Percentiles rank a stretch among this genome's conserved stretches.
These are phyloP conservation scores for Diplosoma virens DNA, from an alignment of 23 tunicate species.

Conservation along the genomic window DNA sequence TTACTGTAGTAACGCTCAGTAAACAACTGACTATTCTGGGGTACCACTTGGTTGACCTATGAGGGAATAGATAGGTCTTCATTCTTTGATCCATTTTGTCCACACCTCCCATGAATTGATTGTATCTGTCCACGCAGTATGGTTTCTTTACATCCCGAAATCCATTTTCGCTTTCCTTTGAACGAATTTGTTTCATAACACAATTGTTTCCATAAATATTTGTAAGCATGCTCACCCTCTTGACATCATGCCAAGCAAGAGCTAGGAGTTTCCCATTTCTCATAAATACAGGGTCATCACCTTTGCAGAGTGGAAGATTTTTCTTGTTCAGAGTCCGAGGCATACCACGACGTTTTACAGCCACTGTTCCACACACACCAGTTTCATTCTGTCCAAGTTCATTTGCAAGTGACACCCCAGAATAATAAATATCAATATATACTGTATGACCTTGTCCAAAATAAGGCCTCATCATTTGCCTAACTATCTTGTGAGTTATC, in stretches of 20 bases:
- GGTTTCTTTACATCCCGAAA: background rate
- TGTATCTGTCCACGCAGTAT: background rate
- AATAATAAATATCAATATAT: slow-evolving; percentile 14
- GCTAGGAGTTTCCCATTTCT: background rate
- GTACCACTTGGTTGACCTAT: slow-evolving; percentile 12
- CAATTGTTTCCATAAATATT: background rate
- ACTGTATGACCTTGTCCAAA: slow-evolving; percentile 7
- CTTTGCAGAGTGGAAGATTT: background rate
- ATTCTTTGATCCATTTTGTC: slow-evolving; percentile 2
- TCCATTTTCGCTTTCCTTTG: background rate
- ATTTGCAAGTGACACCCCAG: background rate
- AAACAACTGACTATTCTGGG: background rate
- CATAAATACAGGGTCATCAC: slow-evolving; percentile 16
- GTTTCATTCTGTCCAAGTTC: background rate
- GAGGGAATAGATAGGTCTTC: slow-evolving; percentile 13
- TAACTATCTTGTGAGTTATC: slow-evolving; percentile 4
- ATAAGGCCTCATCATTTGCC: background rate
- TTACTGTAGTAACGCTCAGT: slow-evolving; percentile 3
- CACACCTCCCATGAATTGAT: slow-evolving; percentile 18
- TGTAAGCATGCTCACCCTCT: background rate
- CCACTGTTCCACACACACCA: slow-evolving; percentile 34
- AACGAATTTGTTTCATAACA: background rate
- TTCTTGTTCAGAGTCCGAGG: background rate
- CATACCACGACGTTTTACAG: slow-evolving; percentile 12
- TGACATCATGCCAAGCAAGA: slow-evolving; percentile 33